Evolutionary conservation across 2,888 invertebrate genomes (phyloP).

Genomic region (Drosophila nigritarsus): DNA sequence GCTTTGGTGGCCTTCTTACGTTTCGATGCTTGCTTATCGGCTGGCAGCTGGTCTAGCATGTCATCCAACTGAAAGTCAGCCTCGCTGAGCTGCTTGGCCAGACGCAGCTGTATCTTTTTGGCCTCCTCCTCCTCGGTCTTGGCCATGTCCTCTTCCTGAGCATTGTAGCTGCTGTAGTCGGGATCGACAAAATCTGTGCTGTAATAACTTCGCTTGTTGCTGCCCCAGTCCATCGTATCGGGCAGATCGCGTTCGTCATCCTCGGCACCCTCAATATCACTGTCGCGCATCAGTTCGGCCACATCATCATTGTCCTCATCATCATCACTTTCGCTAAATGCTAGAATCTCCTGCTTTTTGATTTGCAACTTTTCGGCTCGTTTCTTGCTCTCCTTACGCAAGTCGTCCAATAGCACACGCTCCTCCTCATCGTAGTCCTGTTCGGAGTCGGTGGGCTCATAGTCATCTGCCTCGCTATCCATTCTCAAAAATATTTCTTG

Average conservation of each 20-base stretch:
- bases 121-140: conserved; percentile 94
- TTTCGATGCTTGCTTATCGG: not conserved
- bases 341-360: conserved; percentile 88
- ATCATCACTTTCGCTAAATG: conserved; percentile 86
- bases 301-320: conserved; percentile 85
- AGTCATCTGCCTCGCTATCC: conserved; percentile 85
- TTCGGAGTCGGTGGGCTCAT: conserved; percentile 90
- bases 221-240: conserved; percentile 95
- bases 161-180: conserved; percentile 87
- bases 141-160: conserved; percentile 89
- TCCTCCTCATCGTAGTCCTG: conserved; percentile 90
- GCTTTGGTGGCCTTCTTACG: conserved; percentile 8
- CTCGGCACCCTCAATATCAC: conserved; percentile 91
- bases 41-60: conserved; percentile 2
- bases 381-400: conserved; percentile 85
- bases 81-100: conserved; percentile 91
- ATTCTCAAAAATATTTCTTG: conserved; percentile 23
- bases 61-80: conserved; percentile 87
- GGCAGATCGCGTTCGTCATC: conserved; percentile 90
- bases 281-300: conserved; percentile 86
- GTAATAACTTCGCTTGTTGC: conserved; percentile 91
- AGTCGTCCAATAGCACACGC: conserved; percentile 87
- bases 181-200: conserved; percentile 95
- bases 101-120: conserved; percentile 90
- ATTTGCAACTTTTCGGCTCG: conserved; percentile 85